Evolutionary conservation across 2,113 vertebrate species (phyloP), one percentile per base, ranked within the genome.

Genomic region (Laticauda colubrina): DNA sequence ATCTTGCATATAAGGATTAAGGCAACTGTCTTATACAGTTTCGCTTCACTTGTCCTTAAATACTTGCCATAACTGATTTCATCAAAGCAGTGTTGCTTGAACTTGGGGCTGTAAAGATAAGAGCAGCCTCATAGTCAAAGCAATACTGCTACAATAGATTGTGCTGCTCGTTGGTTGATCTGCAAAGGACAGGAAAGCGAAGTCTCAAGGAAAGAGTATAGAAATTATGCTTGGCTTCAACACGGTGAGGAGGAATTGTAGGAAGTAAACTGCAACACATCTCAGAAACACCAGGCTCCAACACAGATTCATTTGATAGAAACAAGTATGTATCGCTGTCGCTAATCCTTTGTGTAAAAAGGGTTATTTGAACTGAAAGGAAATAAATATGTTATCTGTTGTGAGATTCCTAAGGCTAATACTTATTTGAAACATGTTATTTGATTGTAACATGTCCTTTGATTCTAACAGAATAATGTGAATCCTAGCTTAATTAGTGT

Each of bases 371-470:
- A 29, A 87, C 12, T 1, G 93, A 88, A 94, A 43, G 39, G 45
- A 94, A 39, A 9, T 48, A 93, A 86, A 86, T 57, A 2, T 59
- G 20, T 64, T 91, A 18, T 92, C 61, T 48, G 15, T 9, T 51
- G 53, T 89, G 94, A 81, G 85, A 92, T 34, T 29, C 69, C 29
- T 34, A 59, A 39, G n/a, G 51, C 75, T 51, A 85, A 64, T 93
- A 45, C 64, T 96, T 95, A 8, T 56, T 91, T 94, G 91, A 95
- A 96, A 94, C 81, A 56, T 0, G 29, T 81, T 94, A 34, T 94
- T 91, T 90, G 91, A 59, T 94, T 95, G 0, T 90, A 95, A 56
- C 81, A 54, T 0, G 29, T 64, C 94, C 34, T 94, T 91, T 90
- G 91, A 59, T 94, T 95, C 0, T 90, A 95, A 56, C 89, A 91